Evolutionary conservation across 2,888 invertebrate genomes (phyloP).

Genomic region (Aplocera efformata): DNA sequence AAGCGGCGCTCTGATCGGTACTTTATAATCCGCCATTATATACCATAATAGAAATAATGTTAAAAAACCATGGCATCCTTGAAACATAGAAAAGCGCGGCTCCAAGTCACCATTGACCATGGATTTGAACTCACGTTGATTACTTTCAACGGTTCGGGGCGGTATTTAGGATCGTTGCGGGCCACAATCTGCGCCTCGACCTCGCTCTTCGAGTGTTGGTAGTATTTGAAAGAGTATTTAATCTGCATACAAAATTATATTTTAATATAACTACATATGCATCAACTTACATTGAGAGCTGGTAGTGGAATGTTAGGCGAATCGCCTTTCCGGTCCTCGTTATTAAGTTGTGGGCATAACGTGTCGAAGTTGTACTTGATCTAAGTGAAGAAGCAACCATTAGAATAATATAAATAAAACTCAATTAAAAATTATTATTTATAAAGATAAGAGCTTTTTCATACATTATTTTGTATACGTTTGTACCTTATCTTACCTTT

Average conservation of each 20-base stretch:
- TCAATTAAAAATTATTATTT: too few species aligned
- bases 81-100: constrained; percentile 30
- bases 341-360: constrained; percentile 83
- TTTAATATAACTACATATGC: constrained; percentile 21
- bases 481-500: too few species aligned
- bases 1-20: too few species aligned
- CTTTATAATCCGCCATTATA: too few species aligned
- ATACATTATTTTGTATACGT: too few species aligned
- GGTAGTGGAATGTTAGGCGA: constrained; percentile 85
- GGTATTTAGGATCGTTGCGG: constrained; percentile 81
- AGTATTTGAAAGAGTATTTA: constrained; percentile 84
- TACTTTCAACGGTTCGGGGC: constrained; percentile 82
- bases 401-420: neutral
- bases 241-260: constrained; percentile 75
- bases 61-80: constrained; percentile 9
- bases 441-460: too few species aligned
- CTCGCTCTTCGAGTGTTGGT: constrained; percentile 81
- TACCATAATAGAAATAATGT: constrained; percentile 2
- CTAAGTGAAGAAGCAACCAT: constrained; percentile 52
- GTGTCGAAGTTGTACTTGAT: constrained; percentile 88
- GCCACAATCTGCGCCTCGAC: constrained; percentile 78
- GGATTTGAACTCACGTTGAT: constrained; percentile 83
- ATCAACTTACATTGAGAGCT: constrained; percentile 86
- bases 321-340: constrained; percentile 73
- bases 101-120: constrained; percentile 28